A percentile compares a stretch with the other conserved stretches of the same genome.
phyloP scores from a whole-genome alignment of 2,888 invertebrate species.

The Drosophila cognata region DNA sequence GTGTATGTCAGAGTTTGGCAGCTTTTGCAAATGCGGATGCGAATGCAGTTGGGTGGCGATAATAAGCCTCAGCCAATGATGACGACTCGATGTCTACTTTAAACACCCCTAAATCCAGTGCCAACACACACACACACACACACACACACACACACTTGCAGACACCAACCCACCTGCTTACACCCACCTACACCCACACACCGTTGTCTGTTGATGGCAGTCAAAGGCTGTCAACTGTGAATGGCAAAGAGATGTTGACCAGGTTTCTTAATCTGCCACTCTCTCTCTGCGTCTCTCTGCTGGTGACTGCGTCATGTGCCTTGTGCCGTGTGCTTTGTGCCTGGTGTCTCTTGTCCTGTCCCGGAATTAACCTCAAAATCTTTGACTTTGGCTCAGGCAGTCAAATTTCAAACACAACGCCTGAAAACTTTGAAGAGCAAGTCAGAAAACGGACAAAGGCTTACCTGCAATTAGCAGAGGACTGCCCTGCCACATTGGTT shows the following conservation, averaged over 20 bases:
- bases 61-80: slow-evolving; percentile 59
- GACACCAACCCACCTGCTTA: not conserved
- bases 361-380: slow-evolving; percentile 50
- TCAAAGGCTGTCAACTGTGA: slow-evolving; percentile 60
- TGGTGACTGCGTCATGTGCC: not conserved
- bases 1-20: slow-evolving; percentile 19
- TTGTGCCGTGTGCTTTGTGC: not conserved
- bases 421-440: slow-evolving; percentile 14
- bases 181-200: not conserved
- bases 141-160: slow-evolving; percentile 5
- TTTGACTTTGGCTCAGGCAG: slow-evolving; percentile 38
- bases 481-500: not conserved
- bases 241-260: slow-evolving; percentile 50
- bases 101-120: not conserved
- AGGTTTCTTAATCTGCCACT: slow-evolving; percentile 13
- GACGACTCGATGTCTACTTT: slow-evolving; percentile 37
- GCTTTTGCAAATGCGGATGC: slow-evolving; percentile 41
- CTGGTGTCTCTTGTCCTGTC: slow-evolving; percentile 11
- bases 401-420: slow-evolving; percentile 13
- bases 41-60: slow-evolving; percentile 63
- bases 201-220: slow-evolving; percentile 39
- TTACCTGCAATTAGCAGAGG: slow-evolving; percentile 36
- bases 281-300: not conserved
- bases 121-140: not conserved
- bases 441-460: slow-evolving; percentile 16